Evolutionary conservation across 2,113 vertebrate species (phyloP).

Genomic region (Misgurnus anguillicaudatus): DNA sequence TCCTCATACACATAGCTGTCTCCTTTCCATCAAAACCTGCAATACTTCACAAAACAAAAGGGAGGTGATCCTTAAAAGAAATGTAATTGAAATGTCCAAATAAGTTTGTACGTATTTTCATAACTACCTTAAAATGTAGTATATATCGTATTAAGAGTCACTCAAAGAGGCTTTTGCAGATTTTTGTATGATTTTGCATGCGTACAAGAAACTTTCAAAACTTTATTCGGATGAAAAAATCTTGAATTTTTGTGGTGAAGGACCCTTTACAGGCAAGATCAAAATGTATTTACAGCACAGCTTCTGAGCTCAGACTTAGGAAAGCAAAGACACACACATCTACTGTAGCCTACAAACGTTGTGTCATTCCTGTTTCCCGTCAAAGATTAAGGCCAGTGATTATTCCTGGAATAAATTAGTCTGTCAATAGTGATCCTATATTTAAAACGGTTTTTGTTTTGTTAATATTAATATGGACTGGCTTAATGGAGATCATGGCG

Average conservation of each 20-base stretch:
- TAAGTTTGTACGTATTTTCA: not conserved
- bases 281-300: no score
- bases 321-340: not conserved
- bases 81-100: not conserved
- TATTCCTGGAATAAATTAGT: conserved; percentile 31
- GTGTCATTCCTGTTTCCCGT: not conserved
- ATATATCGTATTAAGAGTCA: no score
- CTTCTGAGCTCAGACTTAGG: no score
- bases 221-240: no score
- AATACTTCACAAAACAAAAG: no score
- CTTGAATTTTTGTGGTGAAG: no score
- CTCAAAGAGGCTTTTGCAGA: no score
- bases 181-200: no score
- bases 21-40: not conserved
- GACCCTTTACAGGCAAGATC: no score
- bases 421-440: conserved; percentile 8
- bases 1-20: conserved; percentile 32
- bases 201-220: no score
- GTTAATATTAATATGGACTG: not conserved
- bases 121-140: no score
- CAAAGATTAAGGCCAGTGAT: not conserved
- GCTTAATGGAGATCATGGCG: not conserved
- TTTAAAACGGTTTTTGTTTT: not conserved
- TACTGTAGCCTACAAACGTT: not conserved
- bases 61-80: no score